Percentiles rank a stretch among this genome's conserved stretches.
Evolutionary conservation across 2,888 invertebrate genomes (phyloP).

Genomic region (Oxycera nigricornis): DNA sequence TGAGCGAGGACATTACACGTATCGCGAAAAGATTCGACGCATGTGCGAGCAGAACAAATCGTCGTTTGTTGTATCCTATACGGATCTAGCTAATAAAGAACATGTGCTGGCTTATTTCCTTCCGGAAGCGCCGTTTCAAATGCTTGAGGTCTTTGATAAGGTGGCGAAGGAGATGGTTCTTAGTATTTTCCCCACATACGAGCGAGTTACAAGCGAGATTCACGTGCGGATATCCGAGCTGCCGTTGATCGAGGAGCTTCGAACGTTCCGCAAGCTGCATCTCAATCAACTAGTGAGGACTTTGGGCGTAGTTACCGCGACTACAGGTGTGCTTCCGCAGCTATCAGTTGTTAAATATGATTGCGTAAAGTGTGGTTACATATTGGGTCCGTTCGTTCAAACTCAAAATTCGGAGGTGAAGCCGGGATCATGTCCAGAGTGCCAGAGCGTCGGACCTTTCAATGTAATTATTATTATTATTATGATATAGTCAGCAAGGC

Average conservation of each 20-base stretch:
- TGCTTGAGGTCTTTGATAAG: constrained; percentile 95
- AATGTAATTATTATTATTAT: constrained; percentile 67
- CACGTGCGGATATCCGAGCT: constrained; percentile 94
- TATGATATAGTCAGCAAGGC: no score
- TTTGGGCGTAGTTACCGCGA: constrained; percentile 93
- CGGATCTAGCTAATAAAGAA: constrained; percentile 86
- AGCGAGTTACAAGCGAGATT: constrained; percentile 91
- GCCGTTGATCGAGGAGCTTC: constrained; percentile 93
- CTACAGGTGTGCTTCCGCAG: constrained; percentile 95
- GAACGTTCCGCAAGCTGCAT: constrained; percentile 88
- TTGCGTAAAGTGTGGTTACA: constrained; percentile 93
- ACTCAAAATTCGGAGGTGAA: constrained; percentile 91
- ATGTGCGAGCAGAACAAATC: constrained; percentile 94
- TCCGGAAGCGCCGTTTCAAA: constrained; percentile 96
- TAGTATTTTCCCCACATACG: constrained; percentile 94
- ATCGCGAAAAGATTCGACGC: constrained; percentile 88
- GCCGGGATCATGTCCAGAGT: constrained; percentile 97
- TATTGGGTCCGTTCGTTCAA: constrained; percentile 96
- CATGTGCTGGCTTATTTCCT: constrained; percentile 95
- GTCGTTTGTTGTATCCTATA: constrained; percentile 92
- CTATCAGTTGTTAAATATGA: constrained; percentile 95
- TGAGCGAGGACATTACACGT: constrained; percentile 84
- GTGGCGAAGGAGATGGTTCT: constrained; percentile 93
- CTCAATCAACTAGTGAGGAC: constrained; percentile 95
- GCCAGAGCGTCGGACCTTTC: constrained; percentile 95